A percentile compares a stretch with the other conserved stretches of the same genome.
Evolutionary conservation across 2,888 invertebrate species (phyloP).

Genomic region (Steinernema scapterisci): DNA sequence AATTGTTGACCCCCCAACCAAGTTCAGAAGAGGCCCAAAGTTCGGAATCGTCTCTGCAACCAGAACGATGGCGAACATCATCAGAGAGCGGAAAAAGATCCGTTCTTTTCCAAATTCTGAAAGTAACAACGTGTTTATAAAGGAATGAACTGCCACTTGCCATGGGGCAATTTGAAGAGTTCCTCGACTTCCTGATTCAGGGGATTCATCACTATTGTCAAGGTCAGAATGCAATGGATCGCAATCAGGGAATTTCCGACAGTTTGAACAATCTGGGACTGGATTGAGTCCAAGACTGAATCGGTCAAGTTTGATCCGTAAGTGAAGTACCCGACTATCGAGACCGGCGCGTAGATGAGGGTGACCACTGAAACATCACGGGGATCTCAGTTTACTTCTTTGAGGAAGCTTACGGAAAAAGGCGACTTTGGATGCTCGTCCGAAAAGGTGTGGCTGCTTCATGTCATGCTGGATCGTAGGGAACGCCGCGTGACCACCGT

Average conservation of each 20-base stretch:
- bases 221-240: constrained; percentile 65
- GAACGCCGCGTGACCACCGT: constrained; percentile 75
- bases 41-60: constrained; percentile 48
- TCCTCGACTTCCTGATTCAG: constrained; percentile 65
- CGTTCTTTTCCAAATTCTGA: constrained; percentile 50
- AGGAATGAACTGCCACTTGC: constrained; percentile 38
- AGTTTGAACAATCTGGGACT: constrained; percentile 20
- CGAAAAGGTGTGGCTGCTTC: constrained; percentile 72
- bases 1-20: constrained; percentile 53
- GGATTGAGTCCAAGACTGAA: constrained; percentile 49
- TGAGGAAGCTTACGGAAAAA: neutral
- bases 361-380: constrained; percentile 16
- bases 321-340: constrained; percentile 43
- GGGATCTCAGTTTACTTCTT: neutral
- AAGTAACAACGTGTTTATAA: neutral
- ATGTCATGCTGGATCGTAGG: constrained; percentile 89
- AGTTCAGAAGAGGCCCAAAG: constrained; percentile 48
- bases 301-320: constrained; percentile 51
- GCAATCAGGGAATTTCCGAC: constrained; percentile 65
- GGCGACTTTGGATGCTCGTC: neutral
- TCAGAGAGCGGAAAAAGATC: constrained; percentile 42
- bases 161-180: constrained; percentile 56
- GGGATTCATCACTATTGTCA: constrained; percentile 64
- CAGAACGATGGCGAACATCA: constrained; percentile 42
- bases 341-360: constrained; percentile 47